phyloP scores from a whole-genome alignment of 2,113 vertebrate genomes.

The Xiphophorus couchianus region DNA sequence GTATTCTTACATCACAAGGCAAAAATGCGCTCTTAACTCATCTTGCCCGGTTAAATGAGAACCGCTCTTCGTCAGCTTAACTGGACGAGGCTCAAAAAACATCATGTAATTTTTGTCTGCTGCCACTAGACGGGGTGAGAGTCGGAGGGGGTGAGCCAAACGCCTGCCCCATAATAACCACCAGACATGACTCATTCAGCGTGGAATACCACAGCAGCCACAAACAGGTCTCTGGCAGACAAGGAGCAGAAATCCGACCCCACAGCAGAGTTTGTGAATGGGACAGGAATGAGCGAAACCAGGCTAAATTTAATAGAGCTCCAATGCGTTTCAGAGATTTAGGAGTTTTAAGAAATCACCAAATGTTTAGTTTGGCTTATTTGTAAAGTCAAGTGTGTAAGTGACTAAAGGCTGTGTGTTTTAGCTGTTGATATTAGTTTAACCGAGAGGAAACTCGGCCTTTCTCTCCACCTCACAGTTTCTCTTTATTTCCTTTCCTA shows the following conservation, averaged over 20 bases:
- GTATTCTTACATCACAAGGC: slow-evolving; percentile 32
- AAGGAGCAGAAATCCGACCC: slow-evolving; percentile 69
- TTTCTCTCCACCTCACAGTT: not conserved
- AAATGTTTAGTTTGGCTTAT: slow-evolving; percentile 65
- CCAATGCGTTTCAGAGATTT: slow-evolving; percentile 63
- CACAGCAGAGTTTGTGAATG: slow-evolving; percentile 76
- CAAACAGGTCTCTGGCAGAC: slow-evolving; percentile 80
- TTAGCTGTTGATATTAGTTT: slow-evolving; percentile 39
- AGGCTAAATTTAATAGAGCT: slow-evolving; percentile 65
- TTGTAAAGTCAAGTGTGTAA: slow-evolving; percentile 55
- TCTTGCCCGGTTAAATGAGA: slow-evolving; percentile 47
- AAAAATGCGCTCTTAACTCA: slow-evolving; percentile 49
- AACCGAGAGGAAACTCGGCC: slow-evolving; percentile 14
- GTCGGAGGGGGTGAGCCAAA: slow-evolving; percentile 37
- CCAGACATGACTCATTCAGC: slow-evolving; percentile 80
- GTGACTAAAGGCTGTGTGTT: slow-evolving; percentile 45
- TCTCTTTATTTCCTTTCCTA: slow-evolving; percentile 26
- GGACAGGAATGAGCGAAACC: slow-evolving; percentile 70
- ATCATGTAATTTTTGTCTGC: slow-evolving; percentile 64
- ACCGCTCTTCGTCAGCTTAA: slow-evolving; percentile 38
- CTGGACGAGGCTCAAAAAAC: slow-evolving; percentile 53
- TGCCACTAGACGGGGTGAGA: slow-evolving; percentile 73
- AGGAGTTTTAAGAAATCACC: slow-evolving; percentile 62
- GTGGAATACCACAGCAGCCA: slow-evolving; percentile 79
- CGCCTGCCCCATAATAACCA: slow-evolving; percentile 74